These are phyloP conservation scores for Oreochromis aureus DNA, from an alignment of 2,113 vertebrate species.

Conservation along the genomic window DNA sequence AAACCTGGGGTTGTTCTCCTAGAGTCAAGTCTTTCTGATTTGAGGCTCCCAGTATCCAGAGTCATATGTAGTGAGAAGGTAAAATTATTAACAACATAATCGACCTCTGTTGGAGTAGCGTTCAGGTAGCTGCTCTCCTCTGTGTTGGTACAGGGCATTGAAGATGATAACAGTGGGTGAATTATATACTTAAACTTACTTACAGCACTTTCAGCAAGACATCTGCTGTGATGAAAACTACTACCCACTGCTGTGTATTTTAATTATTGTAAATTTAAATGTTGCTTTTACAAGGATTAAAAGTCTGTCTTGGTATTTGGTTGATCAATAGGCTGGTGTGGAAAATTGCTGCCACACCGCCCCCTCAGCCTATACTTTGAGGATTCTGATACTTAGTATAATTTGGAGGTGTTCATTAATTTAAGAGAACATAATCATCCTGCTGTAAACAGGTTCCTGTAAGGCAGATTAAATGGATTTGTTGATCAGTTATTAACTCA, in stretches of 20 bases:
- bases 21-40: neutral
- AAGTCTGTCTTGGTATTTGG: neutral
- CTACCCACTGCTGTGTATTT: neutral
- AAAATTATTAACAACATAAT: neutral
- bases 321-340: neutral
- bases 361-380: neutral
- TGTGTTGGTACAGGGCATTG: too few species aligned
- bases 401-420: neutral
- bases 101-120: neutral
- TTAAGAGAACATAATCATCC: neutral
- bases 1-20: too few species aligned
- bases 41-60: neutral
- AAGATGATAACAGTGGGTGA: too few species aligned
- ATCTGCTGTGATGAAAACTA: neutral
- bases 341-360: neutral
- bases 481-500: neutral
- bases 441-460: neutral
- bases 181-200: neutral
- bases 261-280: neutral
- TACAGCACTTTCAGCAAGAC: neutral
- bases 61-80: neutral
- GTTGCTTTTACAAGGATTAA: neutral
- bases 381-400: neutral
- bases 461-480: neutral
- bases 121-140: neutral